Evolutionary conservation across 2,113 vertebrate genomes (phyloP).

Genomic region (Oncorhynchus nerka): DNA sequence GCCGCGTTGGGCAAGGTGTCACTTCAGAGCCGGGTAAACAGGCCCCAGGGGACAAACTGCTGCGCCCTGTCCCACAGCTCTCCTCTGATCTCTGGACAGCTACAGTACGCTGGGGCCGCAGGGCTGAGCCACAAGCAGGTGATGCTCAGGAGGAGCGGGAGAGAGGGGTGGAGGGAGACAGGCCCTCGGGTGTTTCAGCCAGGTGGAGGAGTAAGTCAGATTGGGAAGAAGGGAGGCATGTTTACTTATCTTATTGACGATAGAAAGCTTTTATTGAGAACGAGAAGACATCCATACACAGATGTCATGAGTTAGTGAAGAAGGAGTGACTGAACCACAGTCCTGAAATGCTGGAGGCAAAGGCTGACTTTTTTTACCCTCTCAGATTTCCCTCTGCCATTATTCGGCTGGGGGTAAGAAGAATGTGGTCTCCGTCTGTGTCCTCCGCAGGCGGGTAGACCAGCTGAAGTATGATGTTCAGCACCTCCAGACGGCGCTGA

Average conservation of each 20-base stretch:
- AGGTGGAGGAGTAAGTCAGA: constrained; percentile 9
- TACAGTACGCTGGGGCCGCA: constrained; percentile 11
- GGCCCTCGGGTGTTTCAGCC: constrained; percentile 22
- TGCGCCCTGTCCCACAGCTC: constrained; percentile 35
- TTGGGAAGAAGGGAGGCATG: constrained; percentile 18
- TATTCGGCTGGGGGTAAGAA: background rate
- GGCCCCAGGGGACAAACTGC: constrained; percentile 58
- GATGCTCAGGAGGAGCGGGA: constrained; percentile 7
- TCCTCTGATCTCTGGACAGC: constrained; percentile 45
- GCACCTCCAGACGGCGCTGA: constrained; percentile 87
- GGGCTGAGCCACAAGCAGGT: constrained; percentile 21
- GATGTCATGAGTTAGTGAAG: background rate
- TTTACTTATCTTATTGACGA: constrained; percentile 10
- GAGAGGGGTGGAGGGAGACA: background rate
- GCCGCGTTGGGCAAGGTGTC: constrained; percentile 59
- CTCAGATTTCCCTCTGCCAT: background rate
- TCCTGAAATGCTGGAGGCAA: background rate
- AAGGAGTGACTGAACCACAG: background rate
- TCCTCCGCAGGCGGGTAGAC: constrained; percentile 83
- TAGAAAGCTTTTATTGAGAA: background rate
- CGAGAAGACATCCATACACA: background rate
- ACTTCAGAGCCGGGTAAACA: constrained; percentile 65
- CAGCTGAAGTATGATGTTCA: constrained; percentile 96
- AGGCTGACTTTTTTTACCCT: background rate
- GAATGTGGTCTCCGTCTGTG: constrained; percentile 12